Base-by-base conservation (phyloP, 2,888 invertebrate species). In the Hirtodrosophila trivittata region DNA sequence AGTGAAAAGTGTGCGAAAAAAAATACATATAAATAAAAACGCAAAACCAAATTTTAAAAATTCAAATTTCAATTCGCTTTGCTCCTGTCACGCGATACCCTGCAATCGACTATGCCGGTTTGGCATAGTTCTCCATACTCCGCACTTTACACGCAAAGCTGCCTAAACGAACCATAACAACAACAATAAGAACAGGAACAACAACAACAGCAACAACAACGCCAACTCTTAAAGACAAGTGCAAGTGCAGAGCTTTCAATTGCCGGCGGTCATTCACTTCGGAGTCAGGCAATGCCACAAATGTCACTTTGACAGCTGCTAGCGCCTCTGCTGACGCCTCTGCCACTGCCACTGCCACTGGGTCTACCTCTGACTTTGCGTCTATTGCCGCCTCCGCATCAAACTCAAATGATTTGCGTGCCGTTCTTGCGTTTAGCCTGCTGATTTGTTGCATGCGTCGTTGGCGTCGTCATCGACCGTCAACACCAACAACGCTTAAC, bases 371-470 rank as follows among this genome's bases (percentile, higher is more conserved):
- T 35, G 35, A 12, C 13, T 7, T 8, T 2, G 13, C 35, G 4
- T 12, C 35, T 12, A 3, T 8, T 35, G 7, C 35, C 4, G 68
- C 64, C 66, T 62, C 49, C 66, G 70, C 76, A 81, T 65, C 60
- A 66, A 65, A 65, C 64, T 54, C 56, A 75, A 69, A 65, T 75
- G 60, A 84, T 86, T 81, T 80, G 84, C 84, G 83, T 81, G 77
- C 68, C 64, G 73, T 74, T 86, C 77, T 77, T 80, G 77, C 75
- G 82, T 81, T 81, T 82, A 47, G 78, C 67, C 72, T 80, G 66
- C 63, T 75, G 77, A 75, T 80, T 83, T 85, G 87, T 85, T 86
- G 87, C 86, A 86, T 86, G 81, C 87, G 87, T 86, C 76, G 68
- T 70, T 63, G 54, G 55, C 77, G 50, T 59, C 60, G 77, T 66